Evolutionary conservation across 2,888 invertebrate genomes (phyloP), one percentile per base, ranked within the genome.

Genomic region (Trachelus troglodyta): DNA sequence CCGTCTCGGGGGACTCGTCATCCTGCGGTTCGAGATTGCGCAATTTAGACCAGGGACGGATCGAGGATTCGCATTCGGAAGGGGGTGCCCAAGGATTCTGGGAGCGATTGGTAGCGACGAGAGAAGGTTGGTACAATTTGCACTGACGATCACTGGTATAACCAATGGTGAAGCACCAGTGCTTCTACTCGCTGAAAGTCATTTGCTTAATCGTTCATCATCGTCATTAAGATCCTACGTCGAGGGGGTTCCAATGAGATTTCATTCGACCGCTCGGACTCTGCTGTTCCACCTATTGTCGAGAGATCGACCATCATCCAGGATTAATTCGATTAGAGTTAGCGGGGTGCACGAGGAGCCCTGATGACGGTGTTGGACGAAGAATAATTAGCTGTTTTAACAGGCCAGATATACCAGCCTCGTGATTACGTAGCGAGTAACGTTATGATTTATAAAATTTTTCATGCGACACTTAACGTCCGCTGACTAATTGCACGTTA

Each of bases 1-100:
- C 86, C 71, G 74, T 30, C 23, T 30, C 71, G 15, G 3, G 9
- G 3, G 34, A 30, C 71, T 71, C 71, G 71, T 71, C 71, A 34
- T 31, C 71, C 23, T 3, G 34, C 31, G 71, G 34, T 9, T 56
- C 6, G 56, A 23, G 56, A 9, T 56, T 23, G 56, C 56, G 56
- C 56, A 56, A 23, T 56, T 23, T 56, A 9, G 56, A 23, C 56
- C 56, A 56, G 56, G 56, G 56, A 1, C 56, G 56, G 23, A 40
- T 40, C 6, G 6, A 56, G 2, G 9, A 56, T 23, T 56, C 23
- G 23, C 56, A 56, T 56, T 23, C 56, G 23, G 23, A 23, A 23
- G 23, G 23, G 1, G 23, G 23, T 9, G 23, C 23, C 56, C 56
- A 15, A 56, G 23, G 23, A 56, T 23, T 1, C 9, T 56, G 23